Percentiles rank a stretch among this genome's conserved stretches.
phyloP scores from a whole-genome alignment of 2,797 vertebrate genomes.

The Ptychadena robeensis region DNA sequence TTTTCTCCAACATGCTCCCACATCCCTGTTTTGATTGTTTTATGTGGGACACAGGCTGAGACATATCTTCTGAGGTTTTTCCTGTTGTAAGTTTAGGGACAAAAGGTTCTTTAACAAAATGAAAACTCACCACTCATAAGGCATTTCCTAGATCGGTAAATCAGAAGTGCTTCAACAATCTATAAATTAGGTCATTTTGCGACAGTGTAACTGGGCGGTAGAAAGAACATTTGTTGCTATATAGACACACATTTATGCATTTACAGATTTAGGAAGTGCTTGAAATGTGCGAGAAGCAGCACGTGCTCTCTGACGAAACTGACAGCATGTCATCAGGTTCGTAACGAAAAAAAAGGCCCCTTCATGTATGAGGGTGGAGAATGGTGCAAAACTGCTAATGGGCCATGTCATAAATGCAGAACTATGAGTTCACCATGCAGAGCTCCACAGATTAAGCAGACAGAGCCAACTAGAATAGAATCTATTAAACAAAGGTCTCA shows the following conservation, averaged over 20 bases:
- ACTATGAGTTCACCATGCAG: slow-evolving; percentile 11
- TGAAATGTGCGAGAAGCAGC: background rate
- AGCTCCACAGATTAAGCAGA: slow-evolving; percentile 6
- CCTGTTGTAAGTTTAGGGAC: slow-evolving; percentile 83
- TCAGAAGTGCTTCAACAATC: slow-evolving; percentile 43
- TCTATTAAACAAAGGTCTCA: background rate
- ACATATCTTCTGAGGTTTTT: slow-evolving; percentile 87
- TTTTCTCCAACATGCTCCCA: slow-evolving; percentile 83
- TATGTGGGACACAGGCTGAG: slow-evolving; percentile 85
- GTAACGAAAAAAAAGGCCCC: background rate
- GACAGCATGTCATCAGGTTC: slow-evolving; percentile 4
- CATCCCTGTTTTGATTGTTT: slow-evolving; percentile 87
- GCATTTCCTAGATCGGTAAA: slow-evolving; percentile 78
- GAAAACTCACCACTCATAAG: slow-evolving; percentile 82
- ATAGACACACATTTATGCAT: background rate
- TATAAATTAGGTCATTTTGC: background rate
- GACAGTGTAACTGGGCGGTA: background rate
- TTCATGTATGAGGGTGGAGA: slow-evolving; percentile 27
- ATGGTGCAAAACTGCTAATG: background rate
- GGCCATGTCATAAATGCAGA: background rate
- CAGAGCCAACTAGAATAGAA: background rate
- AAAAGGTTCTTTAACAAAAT: slow-evolving; percentile 77
- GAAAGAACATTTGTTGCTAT: background rate
- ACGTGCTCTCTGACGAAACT: background rate
- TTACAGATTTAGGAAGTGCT: slow-evolving; percentile 54